These are phyloP conservation scores for Tinea semifulvella DNA, from an alignment of 2,888 invertebrate species.

Conservation along the genomic window DNA sequence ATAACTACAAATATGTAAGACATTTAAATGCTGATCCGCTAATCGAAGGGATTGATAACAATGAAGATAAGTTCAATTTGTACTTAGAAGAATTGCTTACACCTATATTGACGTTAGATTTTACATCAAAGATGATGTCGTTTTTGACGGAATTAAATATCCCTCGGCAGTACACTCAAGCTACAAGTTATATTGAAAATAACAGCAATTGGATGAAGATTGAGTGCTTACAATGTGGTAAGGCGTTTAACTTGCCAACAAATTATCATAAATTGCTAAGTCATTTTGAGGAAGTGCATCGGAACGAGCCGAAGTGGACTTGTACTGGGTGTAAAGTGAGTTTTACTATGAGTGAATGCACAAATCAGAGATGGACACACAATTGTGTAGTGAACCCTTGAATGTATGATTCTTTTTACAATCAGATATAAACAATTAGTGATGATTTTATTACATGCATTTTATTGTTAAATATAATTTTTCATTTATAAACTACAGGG, in stretches of 20 bases:
- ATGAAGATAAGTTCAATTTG: conserved; percentile 27
- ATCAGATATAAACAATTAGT: too few species aligned
- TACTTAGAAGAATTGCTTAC: conserved; percentile 33
- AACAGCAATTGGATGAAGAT: conserved; percentile 29
- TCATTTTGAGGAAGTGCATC: conserved; percentile 32
- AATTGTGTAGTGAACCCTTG: too few species aligned
- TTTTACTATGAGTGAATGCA: not conserved
- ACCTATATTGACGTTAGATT: conserved; percentile 24
- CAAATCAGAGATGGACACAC: not conserved
- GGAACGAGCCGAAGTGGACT: conserved; percentile 30
- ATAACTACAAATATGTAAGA: conserved; percentile 32
- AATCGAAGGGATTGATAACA: not conserved
- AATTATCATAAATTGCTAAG: conserved; percentile 20
- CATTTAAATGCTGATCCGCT: conserved; percentile 25
- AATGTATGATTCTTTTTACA: too few species aligned
- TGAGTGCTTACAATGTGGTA: conserved; percentile 30
- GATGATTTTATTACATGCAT: too few species aligned
- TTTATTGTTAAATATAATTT: too few species aligned
- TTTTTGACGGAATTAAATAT: too few species aligned
- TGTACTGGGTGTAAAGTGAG: conserved; percentile 29
- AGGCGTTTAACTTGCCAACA: conserved; percentile 18
- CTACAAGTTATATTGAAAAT: too few species aligned
- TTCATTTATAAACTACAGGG: too few species aligned
- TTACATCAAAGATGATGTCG: conserved; percentile 17
- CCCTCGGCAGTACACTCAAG: too few species aligned